phyloP scores from a whole-genome alignment of 2,113 vertebrate genomes.

The Trochalopteron elliotii region DNA sequence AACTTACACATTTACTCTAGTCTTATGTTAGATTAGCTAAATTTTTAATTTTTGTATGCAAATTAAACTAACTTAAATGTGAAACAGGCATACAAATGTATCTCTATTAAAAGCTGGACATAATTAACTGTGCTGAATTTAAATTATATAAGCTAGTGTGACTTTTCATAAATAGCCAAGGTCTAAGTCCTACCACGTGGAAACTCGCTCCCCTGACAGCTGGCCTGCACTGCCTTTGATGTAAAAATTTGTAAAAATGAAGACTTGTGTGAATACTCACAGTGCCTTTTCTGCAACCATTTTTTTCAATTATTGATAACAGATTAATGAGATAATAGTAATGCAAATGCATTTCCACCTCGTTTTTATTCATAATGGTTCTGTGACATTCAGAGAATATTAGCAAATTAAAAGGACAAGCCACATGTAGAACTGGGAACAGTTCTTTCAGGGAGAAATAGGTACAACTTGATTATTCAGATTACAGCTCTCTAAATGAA shows the following conservation, averaged over 20 bases:
- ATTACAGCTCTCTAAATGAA: not conserved
- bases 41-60: not conserved
- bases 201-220: not conserved
- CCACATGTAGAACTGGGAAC: not conserved
- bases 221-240: not conserved
- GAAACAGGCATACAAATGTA: not conserved
- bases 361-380: not conserved
- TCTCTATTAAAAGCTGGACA: constrained; percentile 6
- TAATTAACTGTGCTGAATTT: not conserved
- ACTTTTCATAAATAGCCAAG: not conserved
- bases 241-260: not conserved
- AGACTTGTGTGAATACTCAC: not conserved
- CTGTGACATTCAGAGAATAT: not conserved
- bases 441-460: not conserved
- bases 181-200: not conserved
- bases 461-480: not conserved
- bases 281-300: not conserved
- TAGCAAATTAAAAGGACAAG: not conserved
- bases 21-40: not conserved
- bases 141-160: not conserved
- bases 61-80: constrained; percentile 23
- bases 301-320: not conserved
- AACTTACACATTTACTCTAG: not conserved
- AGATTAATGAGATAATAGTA: not conserved
- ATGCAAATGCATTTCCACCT: not conserved